Conservation (phyloP, 92 coral and sea anemone genomes). For the Pocillopora grandis region DNA sequence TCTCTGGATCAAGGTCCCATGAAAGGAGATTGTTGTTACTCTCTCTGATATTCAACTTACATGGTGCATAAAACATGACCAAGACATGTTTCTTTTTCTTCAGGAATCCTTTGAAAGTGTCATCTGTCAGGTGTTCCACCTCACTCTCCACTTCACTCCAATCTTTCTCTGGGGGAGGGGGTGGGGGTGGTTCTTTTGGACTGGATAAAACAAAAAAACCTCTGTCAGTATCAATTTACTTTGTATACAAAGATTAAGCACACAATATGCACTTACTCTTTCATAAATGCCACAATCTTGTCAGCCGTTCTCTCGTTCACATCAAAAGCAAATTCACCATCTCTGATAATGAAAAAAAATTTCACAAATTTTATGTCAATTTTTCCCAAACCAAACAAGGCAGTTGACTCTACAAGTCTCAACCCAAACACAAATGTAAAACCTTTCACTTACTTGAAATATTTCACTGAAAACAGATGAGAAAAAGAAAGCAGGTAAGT, state of each 20-base stretch:
- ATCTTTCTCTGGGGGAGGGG: slow-evolving; percentile 94
- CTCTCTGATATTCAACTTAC: slow-evolving; percentile 56
- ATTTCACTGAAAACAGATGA: slow-evolving; percentile 74
- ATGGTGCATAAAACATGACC: slow-evolving; percentile 99
- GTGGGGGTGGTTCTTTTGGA: slow-evolving; percentile 99
- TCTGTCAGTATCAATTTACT: neutral
- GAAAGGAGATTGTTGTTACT: no score
- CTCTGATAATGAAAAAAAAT: slow-evolving; percentile 51
- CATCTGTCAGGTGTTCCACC: slow-evolving; percentile 80
- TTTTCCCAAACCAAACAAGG: neutral
- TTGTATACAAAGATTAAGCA: neutral
- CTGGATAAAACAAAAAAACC: slow-evolving; percentile 32
- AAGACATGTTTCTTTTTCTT: slow-evolving; percentile 96
- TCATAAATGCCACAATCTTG: slow-evolving; percentile 91
- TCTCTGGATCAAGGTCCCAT: no score
- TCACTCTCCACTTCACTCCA: slow-evolving; percentile 90
- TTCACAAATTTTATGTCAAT: neutral
- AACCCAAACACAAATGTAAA: neutral
- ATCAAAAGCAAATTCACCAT: slow-evolving; percentile 94
- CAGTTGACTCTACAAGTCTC: neutral
- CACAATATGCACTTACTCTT: slow-evolving; percentile 73
- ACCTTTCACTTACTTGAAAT: slow-evolving; percentile 90
- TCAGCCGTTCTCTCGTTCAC: slow-evolving; percentile 92
- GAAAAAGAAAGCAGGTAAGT: slow-evolving; percentile 2
- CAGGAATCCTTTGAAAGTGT: slow-evolving; percentile 77